These are phyloP conservation scores for Spisula subtruncata DNA, from an alignment of 2,888 invertebrate genomes.

Conservation along the genomic window DNA sequence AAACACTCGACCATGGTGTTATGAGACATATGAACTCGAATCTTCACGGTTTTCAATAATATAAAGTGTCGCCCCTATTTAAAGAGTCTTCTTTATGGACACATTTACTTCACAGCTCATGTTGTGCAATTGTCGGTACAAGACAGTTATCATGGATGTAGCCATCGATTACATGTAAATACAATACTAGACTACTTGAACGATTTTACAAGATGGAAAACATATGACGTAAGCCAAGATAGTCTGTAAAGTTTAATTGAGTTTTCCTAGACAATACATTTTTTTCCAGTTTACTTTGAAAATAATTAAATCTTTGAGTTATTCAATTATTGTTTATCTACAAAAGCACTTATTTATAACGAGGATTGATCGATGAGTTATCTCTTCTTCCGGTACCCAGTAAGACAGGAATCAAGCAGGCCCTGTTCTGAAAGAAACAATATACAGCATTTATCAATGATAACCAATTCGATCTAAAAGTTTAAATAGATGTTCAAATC, in stretches of 20 bases:
- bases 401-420: not conserved
- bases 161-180: too few species aligned
- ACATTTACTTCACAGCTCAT: too few species aligned
- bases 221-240: not conserved
- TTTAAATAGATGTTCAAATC: too few species aligned
- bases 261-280: not conserved
- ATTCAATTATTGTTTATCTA: not conserved
- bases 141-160: too few species aligned
- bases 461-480: too few species aligned
- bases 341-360: not conserved
- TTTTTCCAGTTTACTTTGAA: not conserved
- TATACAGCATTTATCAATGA: not conserved
- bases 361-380: not conserved
- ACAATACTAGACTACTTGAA: too few species aligned
- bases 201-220: not conserved
- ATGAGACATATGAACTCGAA: too few species aligned
- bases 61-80: too few species aligned
- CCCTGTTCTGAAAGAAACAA: constrained; percentile 21
- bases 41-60: too few species aligned
- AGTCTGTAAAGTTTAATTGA: not conserved
- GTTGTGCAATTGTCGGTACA: too few species aligned
- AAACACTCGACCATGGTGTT: too few species aligned
- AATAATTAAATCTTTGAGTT: not conserved
- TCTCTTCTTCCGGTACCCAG: not conserved
- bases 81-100: too few species aligned